phyloP scores from a whole-genome alignment of 2,888 invertebrate genomes.

The Leucania comma region DNA sequence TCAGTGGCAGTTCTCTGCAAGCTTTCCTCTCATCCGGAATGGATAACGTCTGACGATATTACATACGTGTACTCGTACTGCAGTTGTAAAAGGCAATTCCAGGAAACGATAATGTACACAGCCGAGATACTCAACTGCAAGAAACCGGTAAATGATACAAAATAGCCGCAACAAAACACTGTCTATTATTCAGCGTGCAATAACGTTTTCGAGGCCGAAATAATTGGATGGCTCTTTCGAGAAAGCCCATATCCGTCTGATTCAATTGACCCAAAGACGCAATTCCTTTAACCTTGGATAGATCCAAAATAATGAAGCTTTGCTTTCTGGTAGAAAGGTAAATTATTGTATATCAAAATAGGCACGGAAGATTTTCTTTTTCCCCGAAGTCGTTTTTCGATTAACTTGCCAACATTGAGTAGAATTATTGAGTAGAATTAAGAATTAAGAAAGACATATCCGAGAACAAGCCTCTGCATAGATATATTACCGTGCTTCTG shows the following conservation, averaged over 20 bases:
- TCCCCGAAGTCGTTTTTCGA: conserved; percentile 4
- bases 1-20: background rate
- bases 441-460: conserved; percentile 47
- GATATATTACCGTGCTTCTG: too few species aligned
- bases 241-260: conserved; percentile 57
- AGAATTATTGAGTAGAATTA: conserved; percentile 39
- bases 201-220: conserved; percentile 58
- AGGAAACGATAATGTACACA: conserved; percentile 59
- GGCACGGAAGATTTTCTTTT: background rate
- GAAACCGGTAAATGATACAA: conserved; percentile 58
- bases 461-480: conserved; percentile 50
- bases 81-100: conserved; percentile 56
- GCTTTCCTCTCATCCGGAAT: conserved; percentile 31
- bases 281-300: conserved; percentile 39
- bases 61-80: conserved; percentile 49
- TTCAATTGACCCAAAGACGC: conserved; percentile 53
- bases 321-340: conserved; percentile 6
- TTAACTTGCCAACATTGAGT: conserved; percentile 1
- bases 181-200: conserved; percentile 64
- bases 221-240: conserved; percentile 61
- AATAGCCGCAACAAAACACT: conserved; percentile 48
- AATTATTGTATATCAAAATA: conserved; percentile 27
- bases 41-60: conserved; percentile 46
- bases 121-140: conserved; percentile 43
- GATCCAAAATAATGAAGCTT: conserved; percentile 42